Conservation (phyloP, 35 echinoderm and acorn worm species). For the Heliocidaris erythrogramma region DNA sequence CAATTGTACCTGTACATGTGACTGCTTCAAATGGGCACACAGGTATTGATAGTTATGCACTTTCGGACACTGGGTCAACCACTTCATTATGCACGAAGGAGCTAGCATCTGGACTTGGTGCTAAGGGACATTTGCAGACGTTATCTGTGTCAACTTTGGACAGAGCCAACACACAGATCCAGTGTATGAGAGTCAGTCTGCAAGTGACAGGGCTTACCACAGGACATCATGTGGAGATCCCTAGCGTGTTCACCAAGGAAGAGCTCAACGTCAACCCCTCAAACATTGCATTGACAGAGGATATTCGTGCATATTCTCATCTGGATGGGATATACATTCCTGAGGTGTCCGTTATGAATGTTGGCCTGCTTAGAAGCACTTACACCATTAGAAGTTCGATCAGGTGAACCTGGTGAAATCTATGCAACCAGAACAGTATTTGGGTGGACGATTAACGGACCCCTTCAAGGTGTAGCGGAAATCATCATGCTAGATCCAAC, state of each 20-base stretch:
- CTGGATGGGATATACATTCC: constrained; percentile 42
- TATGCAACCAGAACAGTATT: neutral
- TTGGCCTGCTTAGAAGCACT: neutral
- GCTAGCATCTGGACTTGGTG: too few species aligned
- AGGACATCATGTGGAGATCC: neutral
- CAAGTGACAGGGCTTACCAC: constrained; percentile 9
- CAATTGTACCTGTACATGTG: constrained; percentile 51
- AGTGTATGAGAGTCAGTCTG: constrained; percentile 36
- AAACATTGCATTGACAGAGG: constrained; percentile 24
- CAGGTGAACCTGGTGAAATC: neutral
- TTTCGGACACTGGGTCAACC: too few species aligned
- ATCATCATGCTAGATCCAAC: neutral
- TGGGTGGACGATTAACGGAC: neutral
- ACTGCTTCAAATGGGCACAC: too few species aligned
- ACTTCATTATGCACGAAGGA: too few species aligned
- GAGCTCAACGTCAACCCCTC: neutral
- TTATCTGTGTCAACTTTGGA: constrained; percentile 23
- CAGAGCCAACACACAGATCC: neutral
- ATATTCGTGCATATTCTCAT: constrained; percentile 40
- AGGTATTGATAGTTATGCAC: too few species aligned
- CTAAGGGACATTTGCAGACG: too few species aligned
- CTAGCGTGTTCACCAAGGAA: constrained; percentile 24
- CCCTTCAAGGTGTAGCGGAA: neutral
- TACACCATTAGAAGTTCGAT: neutral
- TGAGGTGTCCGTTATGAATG: neutral